Percentiles rank a stretch among this genome's conserved stretches.
phyloP scores from a whole-genome alignment of 2,888 invertebrate genomes.

The Callimorpha dominula region DNA sequence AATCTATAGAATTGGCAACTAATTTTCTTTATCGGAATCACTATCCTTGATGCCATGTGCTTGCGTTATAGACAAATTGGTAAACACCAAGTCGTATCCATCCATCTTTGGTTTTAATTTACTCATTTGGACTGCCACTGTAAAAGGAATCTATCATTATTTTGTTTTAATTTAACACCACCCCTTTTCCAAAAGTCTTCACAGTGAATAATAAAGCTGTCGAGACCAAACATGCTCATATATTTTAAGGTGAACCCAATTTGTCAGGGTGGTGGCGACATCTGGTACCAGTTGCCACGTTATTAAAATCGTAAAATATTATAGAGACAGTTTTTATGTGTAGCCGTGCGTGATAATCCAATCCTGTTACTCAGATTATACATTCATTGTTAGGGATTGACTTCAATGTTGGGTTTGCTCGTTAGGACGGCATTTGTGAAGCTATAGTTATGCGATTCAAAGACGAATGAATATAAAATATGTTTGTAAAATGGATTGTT shows the following conservation, averaged over 20 bases:
- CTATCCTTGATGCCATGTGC: not conserved
- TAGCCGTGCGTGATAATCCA: constrained; percentile 27
- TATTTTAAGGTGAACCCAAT: constrained; percentile 57
- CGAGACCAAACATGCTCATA: constrained; percentile 58
- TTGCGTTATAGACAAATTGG: constrained; percentile 35
- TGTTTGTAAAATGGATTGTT: not conserved
- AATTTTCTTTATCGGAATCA: not conserved
- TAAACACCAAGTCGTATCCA: constrained; percentile 30
- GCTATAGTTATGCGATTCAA: constrained; percentile 2
- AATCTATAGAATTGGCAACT: too few species aligned
- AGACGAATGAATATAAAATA: not conserved
- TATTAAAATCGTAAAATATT: constrained; percentile 55
- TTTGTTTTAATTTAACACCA: constrained; percentile 50
- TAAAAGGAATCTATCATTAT: constrained; percentile 47
- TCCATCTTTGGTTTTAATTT: constrained; percentile 36
- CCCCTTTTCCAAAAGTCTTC: constrained; percentile 45
- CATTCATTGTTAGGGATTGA: constrained; percentile 16
- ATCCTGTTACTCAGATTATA: constrained; percentile 20
- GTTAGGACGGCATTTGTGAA: constrained; percentile 7
- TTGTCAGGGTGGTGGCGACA: constrained; percentile 63
- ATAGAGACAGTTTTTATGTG: constrained; percentile 39
- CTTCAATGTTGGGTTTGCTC: constrained; percentile 15
- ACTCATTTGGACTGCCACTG: constrained; percentile 39
- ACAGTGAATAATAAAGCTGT: constrained; percentile 65
- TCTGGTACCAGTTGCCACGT: constrained; percentile 62